Evolutionary conservation across 2,888 invertebrate species (phyloP).

Genomic region (Apomyelois bistriatella): DNA sequence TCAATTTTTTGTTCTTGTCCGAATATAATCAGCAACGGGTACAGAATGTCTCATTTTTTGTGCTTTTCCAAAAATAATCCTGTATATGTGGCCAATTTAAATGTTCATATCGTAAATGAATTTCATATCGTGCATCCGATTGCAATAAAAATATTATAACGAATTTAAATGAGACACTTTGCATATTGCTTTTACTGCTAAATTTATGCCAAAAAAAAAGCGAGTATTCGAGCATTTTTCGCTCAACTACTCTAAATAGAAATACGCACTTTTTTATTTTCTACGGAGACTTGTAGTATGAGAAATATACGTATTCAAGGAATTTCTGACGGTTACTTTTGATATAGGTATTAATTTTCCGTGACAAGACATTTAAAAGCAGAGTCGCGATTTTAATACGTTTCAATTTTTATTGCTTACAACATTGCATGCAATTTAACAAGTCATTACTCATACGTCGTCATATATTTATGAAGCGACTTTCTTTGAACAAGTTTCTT

Average conservation of each 20-base stretch:
- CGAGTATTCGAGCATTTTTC: conserved; percentile 7
- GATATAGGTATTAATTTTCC: not conserved
- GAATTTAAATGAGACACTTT: not conserved
- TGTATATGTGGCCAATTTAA: too few species aligned
- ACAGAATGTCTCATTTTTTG: too few species aligned
- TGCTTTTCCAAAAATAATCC: too few species aligned
- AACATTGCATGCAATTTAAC: conserved; percentile 7
- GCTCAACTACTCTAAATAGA: conserved; percentile 7
- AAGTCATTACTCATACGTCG: too few species aligned
- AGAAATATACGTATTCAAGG: not conserved
- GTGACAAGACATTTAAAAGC: not conserved
- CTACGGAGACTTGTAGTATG: not conserved
- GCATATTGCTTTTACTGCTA: not conserved
- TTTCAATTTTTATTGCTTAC: conserved; percentile 1
- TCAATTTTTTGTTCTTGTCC: too few species aligned
- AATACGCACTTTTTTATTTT: conserved; percentile 6
- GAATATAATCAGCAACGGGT: too few species aligned
- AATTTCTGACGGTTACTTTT: not conserved
- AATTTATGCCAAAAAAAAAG: conserved; percentile 5
- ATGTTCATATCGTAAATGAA: too few species aligned
- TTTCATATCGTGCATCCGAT: too few species aligned
- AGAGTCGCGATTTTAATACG: not conserved
- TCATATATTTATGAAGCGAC: not conserved
- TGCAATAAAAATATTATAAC: conserved; percentile 3
- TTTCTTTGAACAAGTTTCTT: not conserved